These are phyloP conservation scores for Paradoxurus hermaphroditus DNA, from an alignment of 2,113 vertebrate species.

Conservation along the genomic window DNA sequence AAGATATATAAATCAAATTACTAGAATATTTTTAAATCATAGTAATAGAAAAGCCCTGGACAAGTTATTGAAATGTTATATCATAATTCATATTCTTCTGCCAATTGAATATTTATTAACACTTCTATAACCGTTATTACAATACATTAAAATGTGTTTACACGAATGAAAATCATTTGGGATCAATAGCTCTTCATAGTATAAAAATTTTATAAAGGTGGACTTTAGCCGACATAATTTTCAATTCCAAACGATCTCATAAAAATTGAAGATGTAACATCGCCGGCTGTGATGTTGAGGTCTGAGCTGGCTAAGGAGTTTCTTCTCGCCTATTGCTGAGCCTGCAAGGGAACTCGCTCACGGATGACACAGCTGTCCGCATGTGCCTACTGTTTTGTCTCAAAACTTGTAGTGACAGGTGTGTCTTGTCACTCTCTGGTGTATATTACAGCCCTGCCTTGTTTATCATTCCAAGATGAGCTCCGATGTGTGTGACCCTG, in stretches of 20 bases:
- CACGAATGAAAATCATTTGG: neutral
- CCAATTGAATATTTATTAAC: neutral
- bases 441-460: neutral
- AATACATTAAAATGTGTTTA: neutral
- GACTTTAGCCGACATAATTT: neutral
- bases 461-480: neutral
- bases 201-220: neutral
- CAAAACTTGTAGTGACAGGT: constrained; percentile 4
- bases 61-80: neutral
- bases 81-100: neutral
- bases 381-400: constrained; percentile 27
- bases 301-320: neutral
- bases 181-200: too few species aligned
- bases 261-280: neutral
- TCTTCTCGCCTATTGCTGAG: neutral
- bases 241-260: neutral
- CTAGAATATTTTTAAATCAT: neutral
- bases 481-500: neutral
- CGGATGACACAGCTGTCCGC: neutral
- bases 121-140: neutral
- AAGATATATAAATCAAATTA: neutral
- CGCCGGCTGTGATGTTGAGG: neutral
- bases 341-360: neutral
- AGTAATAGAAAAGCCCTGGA: neutral
- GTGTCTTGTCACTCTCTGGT: constrained; percentile 29